Evolutionary conservation across 2,113 vertebrate genomes (phyloP), one percentile per base, ranked within the genome.

Genomic region (Nannobrachium achirus): DNA sequence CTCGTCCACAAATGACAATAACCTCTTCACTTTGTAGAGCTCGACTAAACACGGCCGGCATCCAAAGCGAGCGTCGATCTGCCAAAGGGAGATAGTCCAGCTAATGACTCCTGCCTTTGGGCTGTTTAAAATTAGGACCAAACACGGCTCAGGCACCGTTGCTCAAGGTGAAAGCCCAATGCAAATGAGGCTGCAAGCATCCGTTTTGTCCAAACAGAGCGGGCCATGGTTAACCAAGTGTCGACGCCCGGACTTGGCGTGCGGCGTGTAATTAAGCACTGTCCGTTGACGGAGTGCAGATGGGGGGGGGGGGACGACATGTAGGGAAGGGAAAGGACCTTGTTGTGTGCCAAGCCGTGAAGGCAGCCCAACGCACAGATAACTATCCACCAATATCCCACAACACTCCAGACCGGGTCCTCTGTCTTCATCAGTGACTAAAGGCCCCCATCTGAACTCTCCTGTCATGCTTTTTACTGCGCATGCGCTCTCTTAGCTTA

Each of bases 401-500:
- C 16, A 33, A 15, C 4, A 41, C 56, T 61, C 49, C 58, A 39
- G 64, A 56, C 65, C 65, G 59, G 70, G 69, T 56, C 59, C 69
- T 80, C 70, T 15, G 59, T 71, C 60, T 79, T 63, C 66, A 75
- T 76, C 69, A 75, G 60, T n/a, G 40, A 14, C 56, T 42, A 20
- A 48, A 33, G 20, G 7, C 16, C 13, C 13, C 25, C 38, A 38
- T 40, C 10, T 46, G 13, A 42, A 11, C 41, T 4, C 2, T 10
- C 7, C 16, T 20, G 38, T 11, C 14, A 59, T 42, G 7, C 57
- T 16, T 40, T 45, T 41, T 7, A 1, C 4, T 40, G n/a, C 11
- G 11, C 10, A 10, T 10, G 40, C 40, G 46, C 4, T 55, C 62
- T 6, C 57, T 66, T 18, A 16, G 16, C 8, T 44, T 33, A 40